These are phyloP conservation scores for Xiphophorus hellerii DNA, from an alignment of 2,113 vertebrate species.

Conservation along the genomic window DNA sequence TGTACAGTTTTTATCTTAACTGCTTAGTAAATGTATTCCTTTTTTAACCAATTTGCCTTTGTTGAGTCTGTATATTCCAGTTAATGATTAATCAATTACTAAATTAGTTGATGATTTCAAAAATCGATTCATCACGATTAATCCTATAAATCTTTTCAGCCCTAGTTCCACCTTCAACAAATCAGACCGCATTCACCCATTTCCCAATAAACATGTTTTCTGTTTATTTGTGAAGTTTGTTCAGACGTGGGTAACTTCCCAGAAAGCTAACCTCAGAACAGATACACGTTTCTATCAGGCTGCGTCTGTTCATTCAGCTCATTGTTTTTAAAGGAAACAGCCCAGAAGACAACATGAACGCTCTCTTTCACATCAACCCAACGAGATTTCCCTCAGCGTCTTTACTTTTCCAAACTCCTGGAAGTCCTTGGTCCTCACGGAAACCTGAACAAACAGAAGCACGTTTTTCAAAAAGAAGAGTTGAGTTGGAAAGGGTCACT, in stretches of 20 bases:
- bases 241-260: neutral
- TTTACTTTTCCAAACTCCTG: constrained; percentile 45
- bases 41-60: too few relatives aligned
- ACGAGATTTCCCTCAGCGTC: constrained; percentile 21
- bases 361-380: constrained; percentile 35
- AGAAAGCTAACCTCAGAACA: neutral
- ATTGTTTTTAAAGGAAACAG: constrained; percentile 9
- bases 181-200: constrained; percentile 8
- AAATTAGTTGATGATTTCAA: too few relatives aligned
- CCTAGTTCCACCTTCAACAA: constrained; percentile 4
- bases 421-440: constrained; percentile 30
- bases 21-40: too few relatives aligned
- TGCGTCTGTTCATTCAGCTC: too few relatives aligned
- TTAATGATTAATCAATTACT: too few relatives aligned
- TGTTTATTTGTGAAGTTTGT: neutral
- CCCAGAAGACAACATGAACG: constrained; percentile 25
- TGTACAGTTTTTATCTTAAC: too few relatives aligned
- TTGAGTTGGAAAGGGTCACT: constrained; percentile 3
- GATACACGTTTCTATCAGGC: neutral
- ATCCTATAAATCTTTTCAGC: too few relatives aligned
- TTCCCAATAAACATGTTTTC: constrained; percentile 4
- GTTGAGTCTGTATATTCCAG: too few relatives aligned
- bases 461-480: constrained; percentile 27
- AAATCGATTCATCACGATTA: too few relatives aligned
- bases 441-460: constrained; percentile 56